phyloP scores from a whole-genome alignment of 2,888 invertebrate genomes.

The Shargacucullia verbasci region DNA sequence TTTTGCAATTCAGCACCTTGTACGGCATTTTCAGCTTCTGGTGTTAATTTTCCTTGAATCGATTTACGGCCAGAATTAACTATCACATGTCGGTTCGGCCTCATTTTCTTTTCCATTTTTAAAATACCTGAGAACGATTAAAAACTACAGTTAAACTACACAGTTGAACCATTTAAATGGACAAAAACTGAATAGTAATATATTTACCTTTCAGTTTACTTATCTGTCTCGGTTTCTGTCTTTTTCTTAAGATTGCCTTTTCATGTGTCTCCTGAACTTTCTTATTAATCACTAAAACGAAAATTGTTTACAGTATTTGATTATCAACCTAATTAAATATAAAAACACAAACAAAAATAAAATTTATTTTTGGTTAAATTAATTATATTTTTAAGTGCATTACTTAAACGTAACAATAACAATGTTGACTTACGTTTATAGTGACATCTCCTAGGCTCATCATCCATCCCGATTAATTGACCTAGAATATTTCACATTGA shows the following conservation, averaged over 20 bases:
- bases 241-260: not conserved
- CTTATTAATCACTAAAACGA: constrained; percentile 25
- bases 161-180: too few relatives aligned
- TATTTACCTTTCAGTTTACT: too few relatives aligned
- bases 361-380: too few relatives aligned
- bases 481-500: constrained; percentile 21
- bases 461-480: constrained; percentile 10
- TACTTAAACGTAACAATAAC: too few relatives aligned
- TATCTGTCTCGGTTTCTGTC: not conserved
- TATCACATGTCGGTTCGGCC: constrained; percentile 62
- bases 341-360: not conserved
- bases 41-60: constrained; percentile 12
- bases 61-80: constrained; percentile 45
- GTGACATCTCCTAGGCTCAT: constrained; percentile 35
- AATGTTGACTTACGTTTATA: constrained; percentile 51
- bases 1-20: constrained; percentile 4
- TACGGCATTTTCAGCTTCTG: not conserved
- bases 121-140: constrained; percentile 12
- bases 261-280: not conserved
- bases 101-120: constrained; percentile 57
- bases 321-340: not conserved
- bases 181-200: too few relatives aligned
- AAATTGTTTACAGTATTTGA: too few relatives aligned
- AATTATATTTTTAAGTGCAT: too few relatives aligned
- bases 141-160: too few relatives aligned